Percentiles rank a stretch among this genome's conserved stretches.
Evolutionary conservation across 2,797 vertebrate species (phyloP).

Genomic region (Alectoris magna): DNA sequence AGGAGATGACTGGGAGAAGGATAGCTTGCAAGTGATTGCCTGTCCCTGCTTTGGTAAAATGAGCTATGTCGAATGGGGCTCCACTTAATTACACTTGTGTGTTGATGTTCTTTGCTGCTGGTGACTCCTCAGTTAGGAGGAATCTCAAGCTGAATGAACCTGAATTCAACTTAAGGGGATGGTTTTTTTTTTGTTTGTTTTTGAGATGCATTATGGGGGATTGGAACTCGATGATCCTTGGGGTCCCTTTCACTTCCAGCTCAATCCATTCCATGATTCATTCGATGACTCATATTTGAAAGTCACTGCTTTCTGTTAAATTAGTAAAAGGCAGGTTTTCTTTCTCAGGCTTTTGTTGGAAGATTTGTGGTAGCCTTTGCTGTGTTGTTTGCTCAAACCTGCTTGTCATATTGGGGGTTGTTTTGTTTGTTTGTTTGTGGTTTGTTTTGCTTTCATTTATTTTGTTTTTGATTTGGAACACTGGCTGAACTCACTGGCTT

Average conservation of each 20-base stretch:
- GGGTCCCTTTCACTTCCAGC: no score
- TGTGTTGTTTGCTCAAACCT: neutral
- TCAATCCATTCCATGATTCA: no score
- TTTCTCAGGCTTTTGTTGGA: neutral
- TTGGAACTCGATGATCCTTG: no score
- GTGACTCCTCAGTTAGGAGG: neutral
- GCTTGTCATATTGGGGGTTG: neutral
- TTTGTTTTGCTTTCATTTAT: neutral
- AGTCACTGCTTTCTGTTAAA: neutral
- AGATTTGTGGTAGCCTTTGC: neutral
- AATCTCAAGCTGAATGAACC: neutral
- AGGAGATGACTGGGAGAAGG: neutral
- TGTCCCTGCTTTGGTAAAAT: neutral
- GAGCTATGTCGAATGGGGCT: neutral
- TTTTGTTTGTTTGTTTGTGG: neutral
- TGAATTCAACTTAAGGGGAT: neutral
- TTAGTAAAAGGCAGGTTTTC: neutral
- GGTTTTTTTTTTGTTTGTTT: neutral
- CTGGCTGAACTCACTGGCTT: slow-evolving; percentile 8
- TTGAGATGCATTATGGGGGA: neutral
- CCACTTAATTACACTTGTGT: neutral
- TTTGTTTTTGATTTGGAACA: neutral
- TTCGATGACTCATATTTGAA: neutral
- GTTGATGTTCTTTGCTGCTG: neutral
- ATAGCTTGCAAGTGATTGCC: neutral